Conservation (phyloP, 2,888 invertebrate species). For the Amphipoea oculea region DNA sequence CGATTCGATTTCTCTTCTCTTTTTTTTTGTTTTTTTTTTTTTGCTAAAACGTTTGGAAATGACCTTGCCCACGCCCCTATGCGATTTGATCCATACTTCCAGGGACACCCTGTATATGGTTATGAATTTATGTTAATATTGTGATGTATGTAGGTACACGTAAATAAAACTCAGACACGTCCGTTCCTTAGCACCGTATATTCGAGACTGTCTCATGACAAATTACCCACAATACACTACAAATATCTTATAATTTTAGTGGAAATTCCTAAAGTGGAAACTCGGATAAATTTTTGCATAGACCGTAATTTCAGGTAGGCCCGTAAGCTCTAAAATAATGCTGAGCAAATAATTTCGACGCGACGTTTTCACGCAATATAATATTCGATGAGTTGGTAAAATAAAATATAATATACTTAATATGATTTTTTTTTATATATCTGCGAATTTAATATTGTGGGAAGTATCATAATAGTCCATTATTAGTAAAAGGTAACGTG, state of each 20-base stretch:
- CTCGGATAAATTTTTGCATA: neutral
- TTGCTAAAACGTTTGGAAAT: too few species aligned
- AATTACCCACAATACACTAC: too few species aligned
- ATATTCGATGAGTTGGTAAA: neutral
- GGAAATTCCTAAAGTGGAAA: neutral
- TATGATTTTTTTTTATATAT: neutral
- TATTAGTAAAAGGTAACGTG: neutral
- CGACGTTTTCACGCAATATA: neutral
- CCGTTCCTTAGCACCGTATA: too few species aligned
- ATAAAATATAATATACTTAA: neutral
- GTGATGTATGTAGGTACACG: too few species aligned
- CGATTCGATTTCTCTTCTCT: too few species aligned
- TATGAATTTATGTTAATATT: neutral
- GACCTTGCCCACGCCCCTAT: too few species aligned
- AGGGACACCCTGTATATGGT: too few species aligned
- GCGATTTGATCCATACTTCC: too few species aligned
- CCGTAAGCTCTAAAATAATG: neutral
- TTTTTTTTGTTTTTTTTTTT: too few species aligned
- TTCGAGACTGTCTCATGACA: too few species aligned
- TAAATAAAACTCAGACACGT: too few species aligned
- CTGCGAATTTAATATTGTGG: neutral
- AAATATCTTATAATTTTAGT: neutral
- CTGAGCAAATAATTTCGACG: neutral
- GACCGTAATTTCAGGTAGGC: neutral
- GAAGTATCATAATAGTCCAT: neutral